A percentile compares a stretch with the other conserved stretches of the same genome.
Conservation (phyloP, 2,113 vertebrate genomes). For the Oceanodroma tethys region DNA sequence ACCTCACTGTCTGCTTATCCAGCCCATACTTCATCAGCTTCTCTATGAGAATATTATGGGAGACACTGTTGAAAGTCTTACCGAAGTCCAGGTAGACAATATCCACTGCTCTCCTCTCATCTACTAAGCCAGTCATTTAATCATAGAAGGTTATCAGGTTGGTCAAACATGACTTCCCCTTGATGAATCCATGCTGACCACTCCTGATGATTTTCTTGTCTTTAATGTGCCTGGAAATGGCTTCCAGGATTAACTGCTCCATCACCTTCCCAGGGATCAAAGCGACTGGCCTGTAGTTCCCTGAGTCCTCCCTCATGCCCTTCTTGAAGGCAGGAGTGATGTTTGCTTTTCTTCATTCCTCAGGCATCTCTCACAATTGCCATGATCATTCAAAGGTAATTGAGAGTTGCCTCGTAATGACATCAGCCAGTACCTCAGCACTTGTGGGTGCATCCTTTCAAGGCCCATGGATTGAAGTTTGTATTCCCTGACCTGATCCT, state of each 20-base stretch:
- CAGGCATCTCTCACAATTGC: not conserved
- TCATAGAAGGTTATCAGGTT: not conserved
- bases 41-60: not conserved
- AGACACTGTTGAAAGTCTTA: not conserved
- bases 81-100: not conserved
- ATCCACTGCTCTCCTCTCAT: not conserved
- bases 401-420: not conserved
- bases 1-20: not conserved
- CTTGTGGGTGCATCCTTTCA: not conserved
- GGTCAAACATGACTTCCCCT: not conserved
- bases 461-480: not conserved
- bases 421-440: not conserved
- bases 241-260: not conserved
- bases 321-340: not conserved
- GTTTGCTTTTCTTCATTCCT: not conserved
- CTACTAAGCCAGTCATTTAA: not conserved
- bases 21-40: not conserved
- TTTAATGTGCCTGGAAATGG: not conserved
- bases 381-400: not conserved
- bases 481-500: not conserved
- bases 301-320: not conserved
- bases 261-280: not conserved
- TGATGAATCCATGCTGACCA: not conserved
- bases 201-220: not conserved
- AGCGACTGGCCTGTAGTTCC: not conserved